Evolutionary conservation across 2,888 invertebrate species (phyloP).

Genomic region (Idaea biselata): DNA sequence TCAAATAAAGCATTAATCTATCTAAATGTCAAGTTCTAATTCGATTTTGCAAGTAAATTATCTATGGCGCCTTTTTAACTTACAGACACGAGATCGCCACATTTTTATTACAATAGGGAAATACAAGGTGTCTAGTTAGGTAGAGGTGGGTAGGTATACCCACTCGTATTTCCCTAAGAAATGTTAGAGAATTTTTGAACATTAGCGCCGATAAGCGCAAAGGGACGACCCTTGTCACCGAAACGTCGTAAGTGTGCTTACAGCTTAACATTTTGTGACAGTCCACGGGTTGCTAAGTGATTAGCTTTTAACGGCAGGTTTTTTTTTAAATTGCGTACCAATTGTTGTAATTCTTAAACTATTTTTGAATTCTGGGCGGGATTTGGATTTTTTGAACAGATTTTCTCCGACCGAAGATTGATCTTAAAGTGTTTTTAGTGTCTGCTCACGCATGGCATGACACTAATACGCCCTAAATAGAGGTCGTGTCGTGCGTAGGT

Average conservation of each 20-base stretch:
- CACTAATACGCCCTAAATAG: too few species aligned
- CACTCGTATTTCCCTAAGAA: slow-evolving; percentile 13
- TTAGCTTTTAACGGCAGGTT: neutral
- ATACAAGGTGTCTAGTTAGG: slow-evolving; percentile 21
- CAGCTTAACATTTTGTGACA: slow-evolving; percentile 16
- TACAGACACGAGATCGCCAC: neutral
- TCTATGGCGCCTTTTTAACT: neutral
- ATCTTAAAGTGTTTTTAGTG: too few species aligned
- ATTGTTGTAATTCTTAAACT: neutral
- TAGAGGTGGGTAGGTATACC: neutral
- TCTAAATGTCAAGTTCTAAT: too few species aligned
- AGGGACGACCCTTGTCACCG: slow-evolving; percentile 14
- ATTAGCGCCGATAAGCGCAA: slow-evolving; percentile 43
- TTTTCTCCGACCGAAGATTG: too few species aligned
- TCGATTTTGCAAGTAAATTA: too few species aligned
- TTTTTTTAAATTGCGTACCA: neutral
- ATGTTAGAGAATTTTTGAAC: slow-evolving; percentile 47
- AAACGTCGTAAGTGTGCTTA: slow-evolving; percentile 17
- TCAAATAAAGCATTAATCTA: too few species aligned
- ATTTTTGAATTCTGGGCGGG: neutral
- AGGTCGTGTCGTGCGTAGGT: too few species aligned
- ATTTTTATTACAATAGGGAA: neutral
- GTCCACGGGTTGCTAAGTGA: slow-evolving; percentile 10
- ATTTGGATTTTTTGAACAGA: too few species aligned
- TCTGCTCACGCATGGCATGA: too few species aligned